Base-by-base conservation (phyloP, 2,113 vertebrate species). In the Chloroceryle aenea region DNA sequence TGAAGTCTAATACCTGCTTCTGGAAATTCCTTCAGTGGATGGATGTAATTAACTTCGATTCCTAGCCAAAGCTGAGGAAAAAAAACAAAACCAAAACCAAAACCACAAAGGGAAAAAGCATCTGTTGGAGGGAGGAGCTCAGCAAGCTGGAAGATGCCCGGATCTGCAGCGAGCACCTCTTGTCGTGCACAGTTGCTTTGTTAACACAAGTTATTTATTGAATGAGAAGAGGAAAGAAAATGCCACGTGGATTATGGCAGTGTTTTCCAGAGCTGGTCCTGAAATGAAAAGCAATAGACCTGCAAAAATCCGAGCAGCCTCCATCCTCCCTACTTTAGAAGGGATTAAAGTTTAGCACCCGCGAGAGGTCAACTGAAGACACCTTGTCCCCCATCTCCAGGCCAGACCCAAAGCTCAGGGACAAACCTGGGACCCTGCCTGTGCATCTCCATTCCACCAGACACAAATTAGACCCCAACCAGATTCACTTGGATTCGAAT, bases 41-140 rank as follows among this genome's bases (percentile, higher is more conserved):
- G 89, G 84, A 64, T 91, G 94, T 68, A 94, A 90, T 95, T 89
- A 90, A 88, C 61, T 84, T 64, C 90, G 61, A 72, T 78, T 89
- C 76, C 83, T 25, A 66, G 92, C 26, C 62, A 87, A 90, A 92
- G 68, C 85, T 84, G 4, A 9, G 34, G 12, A 20, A 36, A 18
- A 11, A 29, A 27, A 47, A 45, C 21, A 32, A 32, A 13, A 32
- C 32, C 55, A 7, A 50, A 79, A 73, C 78, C 19, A 45, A n/a
- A 32, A 52, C 29, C 29, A 20, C 6, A 10, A 27, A 64, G 59
- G 34, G 23, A 63, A 66, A 38, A 90, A 45, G 36, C 66, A 42
- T 71, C 52, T 56, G 47, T 8, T 34, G 75, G 56, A 52, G 72
- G 59, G 3, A 68, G 59, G 62, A 83, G 90, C 77, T 88, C 61